Evolutionary conservation across 2,113 vertebrate species (phyloP).

Genomic region (Nothoprocta perdicaria): DNA sequence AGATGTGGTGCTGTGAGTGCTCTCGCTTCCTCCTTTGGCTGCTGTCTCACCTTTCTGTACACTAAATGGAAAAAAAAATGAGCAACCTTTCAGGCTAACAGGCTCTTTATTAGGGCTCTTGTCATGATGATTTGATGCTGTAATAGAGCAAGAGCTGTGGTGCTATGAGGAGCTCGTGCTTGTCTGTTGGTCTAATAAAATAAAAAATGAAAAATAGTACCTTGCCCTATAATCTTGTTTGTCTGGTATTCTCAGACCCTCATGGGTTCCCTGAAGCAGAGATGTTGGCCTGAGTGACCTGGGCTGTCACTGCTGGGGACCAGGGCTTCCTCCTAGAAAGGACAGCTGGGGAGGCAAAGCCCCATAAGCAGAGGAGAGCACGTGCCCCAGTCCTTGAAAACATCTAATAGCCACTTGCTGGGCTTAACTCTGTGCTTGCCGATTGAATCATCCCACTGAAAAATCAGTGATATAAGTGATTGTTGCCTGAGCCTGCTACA

Average conservation of each 20-base stretch:
- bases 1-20: background rate
- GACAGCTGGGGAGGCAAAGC: accelerated
- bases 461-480: background rate
- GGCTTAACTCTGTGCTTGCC: background rate
- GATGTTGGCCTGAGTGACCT: background rate
- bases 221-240: background rate
- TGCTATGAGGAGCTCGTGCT: background rate
- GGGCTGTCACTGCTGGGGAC: background rate
- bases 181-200: background rate
- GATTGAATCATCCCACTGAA: background rate
- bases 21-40: background rate
- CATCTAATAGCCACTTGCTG: background rate
- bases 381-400: accelerated
- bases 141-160: background rate
- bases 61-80: background rate
- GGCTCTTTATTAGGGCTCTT: background rate
- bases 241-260: background rate
- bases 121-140: background rate
- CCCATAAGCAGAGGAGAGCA: accelerated
- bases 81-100: background rate
- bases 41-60: accelerated
- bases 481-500: background rate
- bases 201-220: background rate
- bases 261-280: background rate
- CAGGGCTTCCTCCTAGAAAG: background rate